These are phyloP conservation scores for Platyscapa corneri DNA, from an alignment of 1,140 invertebrate species.

Conservation along the genomic window DNA sequence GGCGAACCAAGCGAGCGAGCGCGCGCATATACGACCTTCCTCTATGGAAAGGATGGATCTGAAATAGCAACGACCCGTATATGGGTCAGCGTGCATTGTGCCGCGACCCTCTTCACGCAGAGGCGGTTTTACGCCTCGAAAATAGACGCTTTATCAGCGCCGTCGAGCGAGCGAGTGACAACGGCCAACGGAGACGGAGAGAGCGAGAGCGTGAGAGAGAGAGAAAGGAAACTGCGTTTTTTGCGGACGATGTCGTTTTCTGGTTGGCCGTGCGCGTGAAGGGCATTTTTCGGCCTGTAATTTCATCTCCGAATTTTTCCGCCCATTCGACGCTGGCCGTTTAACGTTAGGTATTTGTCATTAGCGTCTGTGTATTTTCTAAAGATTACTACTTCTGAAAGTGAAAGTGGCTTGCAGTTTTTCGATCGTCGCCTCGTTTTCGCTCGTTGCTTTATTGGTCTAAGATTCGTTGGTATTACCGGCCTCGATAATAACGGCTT, in stretches of 20 bases:
- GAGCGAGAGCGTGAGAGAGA: too few species aligned
- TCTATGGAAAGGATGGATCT: conserved; percentile 75
- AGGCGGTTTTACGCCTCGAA: conserved; percentile 59
- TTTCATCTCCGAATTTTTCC: background rate
- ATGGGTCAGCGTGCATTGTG: conserved; percentile 75
- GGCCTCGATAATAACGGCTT: too few species aligned
- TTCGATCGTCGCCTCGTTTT: background rate
- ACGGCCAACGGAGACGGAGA: background rate
- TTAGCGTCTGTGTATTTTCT: background rate
- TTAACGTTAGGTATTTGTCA: too few species aligned
- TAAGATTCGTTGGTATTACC: background rate
- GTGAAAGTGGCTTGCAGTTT: background rate
- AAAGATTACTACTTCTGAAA: background rate
- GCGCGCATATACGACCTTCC: conserved; percentile 70
- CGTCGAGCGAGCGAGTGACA: conserved; percentile 20
- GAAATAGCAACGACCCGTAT: conserved; percentile 76
- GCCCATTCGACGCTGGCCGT: too few species aligned
- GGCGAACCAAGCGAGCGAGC: conserved; percentile 37
- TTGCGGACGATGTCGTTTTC: background rate
- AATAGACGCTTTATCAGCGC: conserved; percentile 66
- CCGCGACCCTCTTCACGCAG: conserved; percentile 70
- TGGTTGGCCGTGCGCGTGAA: background rate
- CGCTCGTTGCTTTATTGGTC: background rate
- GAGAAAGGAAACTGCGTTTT: too few species aligned
- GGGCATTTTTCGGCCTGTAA: background rate